Conservation (phyloP, 2,797 vertebrate genomes). For the Xyrichtys novacula region DNA sequence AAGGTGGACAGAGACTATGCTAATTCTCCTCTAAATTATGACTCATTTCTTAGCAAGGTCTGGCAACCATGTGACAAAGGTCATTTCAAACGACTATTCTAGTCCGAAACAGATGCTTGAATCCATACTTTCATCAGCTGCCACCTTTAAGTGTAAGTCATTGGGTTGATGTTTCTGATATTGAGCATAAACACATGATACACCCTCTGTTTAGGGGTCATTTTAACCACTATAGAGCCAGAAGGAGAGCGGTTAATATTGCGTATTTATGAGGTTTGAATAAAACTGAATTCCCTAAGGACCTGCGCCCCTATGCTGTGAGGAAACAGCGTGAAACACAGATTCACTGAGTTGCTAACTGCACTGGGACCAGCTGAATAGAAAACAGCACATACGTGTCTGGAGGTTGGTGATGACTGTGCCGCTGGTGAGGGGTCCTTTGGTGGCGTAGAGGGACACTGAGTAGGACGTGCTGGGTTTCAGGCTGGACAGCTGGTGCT, state of each 20-base stretch:
- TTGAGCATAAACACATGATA: not conserved
- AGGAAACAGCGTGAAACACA: constrained; percentile 16
- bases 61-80: too few relatives aligned
- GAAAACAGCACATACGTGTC: constrained; percentile 89
- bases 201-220: not conserved
- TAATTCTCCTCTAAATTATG: too few relatives aligned
- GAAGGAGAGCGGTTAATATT: constrained; percentile 15
- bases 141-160: too few relatives aligned
- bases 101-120: too few relatives aligned
- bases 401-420: constrained; percentile 92
- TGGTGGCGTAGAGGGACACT: constrained; percentile 91
- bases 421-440: constrained; percentile 92
- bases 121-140: too few relatives aligned
- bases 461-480: constrained; percentile 93
- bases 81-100: too few relatives aligned
- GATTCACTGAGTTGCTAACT: constrained; percentile 9
- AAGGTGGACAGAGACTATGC: too few relatives aligned
- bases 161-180: too few relatives aligned
- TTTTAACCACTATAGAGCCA: not conserved
- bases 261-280: constrained; percentile 4
- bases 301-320: constrained; percentile 29
- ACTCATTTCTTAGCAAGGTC: too few relatives aligned
- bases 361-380: constrained; percentile 15
- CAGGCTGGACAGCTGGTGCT: constrained; percentile 92
- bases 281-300: constrained; percentile 8